phyloP scores from a whole-genome alignment of 2,113 vertebrate genomes.

The Marmota flaviventris region DNA sequence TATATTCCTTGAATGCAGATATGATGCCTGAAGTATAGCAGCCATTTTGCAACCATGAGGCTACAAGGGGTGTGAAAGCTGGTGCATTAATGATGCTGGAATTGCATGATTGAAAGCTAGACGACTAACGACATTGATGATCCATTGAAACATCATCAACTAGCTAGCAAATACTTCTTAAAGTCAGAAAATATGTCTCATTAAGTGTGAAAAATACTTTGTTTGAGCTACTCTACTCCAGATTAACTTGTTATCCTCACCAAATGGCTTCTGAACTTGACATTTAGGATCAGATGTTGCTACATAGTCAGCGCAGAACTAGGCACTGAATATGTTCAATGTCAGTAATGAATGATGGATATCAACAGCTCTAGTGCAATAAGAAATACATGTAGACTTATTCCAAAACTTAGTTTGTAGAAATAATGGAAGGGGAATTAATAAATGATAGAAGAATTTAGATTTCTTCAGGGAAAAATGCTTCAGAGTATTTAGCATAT shows the following conservation, averaged over 20 bases:
- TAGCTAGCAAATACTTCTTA: slow-evolving; percentile 11
- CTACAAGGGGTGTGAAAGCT: neutral
- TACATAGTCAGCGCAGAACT: neutral
- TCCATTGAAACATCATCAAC: neutral
- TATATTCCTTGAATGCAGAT: neutral
- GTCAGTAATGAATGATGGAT: neutral
- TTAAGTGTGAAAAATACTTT: neutral
- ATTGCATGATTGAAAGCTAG: neutral
- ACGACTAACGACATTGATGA: neutral
- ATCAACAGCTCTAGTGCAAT: neutral
- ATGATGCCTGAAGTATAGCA: neutral
- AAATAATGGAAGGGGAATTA: slow-evolving; percentile 70
- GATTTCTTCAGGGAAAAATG: slow-evolving; percentile 53
- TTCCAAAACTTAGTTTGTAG: slow-evolving; percentile 53
- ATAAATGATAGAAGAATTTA: slow-evolving; percentile 68
- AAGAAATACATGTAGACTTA: neutral
- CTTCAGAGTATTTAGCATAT: slow-evolving; percentile 59
- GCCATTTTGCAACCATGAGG: neutral
- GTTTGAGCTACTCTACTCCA: neutral
- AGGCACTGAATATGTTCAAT: neutral
- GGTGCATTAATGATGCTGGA: neutral
- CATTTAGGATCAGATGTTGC: neutral
- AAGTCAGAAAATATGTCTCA: neutral
- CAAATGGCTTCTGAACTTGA: neutral
- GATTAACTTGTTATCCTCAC: neutral